phyloP scores from a whole-genome alignment of 2,888 invertebrate genomes.

The Orthosia gothica region DNA sequence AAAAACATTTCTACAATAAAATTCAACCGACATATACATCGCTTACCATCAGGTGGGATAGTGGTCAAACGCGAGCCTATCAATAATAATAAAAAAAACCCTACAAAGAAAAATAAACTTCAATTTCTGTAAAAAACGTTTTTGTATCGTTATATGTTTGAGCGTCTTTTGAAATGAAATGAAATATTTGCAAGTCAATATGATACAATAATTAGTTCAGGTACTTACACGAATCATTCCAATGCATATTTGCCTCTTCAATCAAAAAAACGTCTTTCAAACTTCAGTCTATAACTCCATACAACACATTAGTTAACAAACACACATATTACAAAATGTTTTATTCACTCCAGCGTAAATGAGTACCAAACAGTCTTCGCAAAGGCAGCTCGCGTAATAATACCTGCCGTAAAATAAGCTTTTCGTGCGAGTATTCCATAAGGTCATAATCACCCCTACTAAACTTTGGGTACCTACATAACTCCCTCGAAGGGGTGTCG shows the following conservation, averaged over 20 bases:
- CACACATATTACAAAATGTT: not conserved
- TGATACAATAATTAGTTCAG: not conserved
- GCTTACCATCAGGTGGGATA: too few species aligned
- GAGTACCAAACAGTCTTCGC: slow-evolving; percentile 6
- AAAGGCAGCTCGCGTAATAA: slow-evolving; percentile 30
- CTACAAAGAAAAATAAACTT: too few species aligned
- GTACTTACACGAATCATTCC: slow-evolving; percentile 35
- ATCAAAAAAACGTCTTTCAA: not conserved
- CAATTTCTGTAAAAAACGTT: too few species aligned
- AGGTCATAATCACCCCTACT: slow-evolving; percentile 33
- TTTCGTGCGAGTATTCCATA: slow-evolving; percentile 50
- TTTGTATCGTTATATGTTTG: not conserved
- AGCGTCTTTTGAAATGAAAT: not conserved
- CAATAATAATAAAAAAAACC: too few species aligned
- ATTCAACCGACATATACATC: too few species aligned
- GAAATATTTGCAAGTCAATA: not conserved
- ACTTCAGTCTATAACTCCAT: not conserved
- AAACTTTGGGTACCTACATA: slow-evolving; percentile 23
- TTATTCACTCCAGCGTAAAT: slow-evolving; percentile 8
- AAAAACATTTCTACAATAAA: too few species aligned
- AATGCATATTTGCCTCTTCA: slow-evolving; percentile 17
- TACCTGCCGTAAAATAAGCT: slow-evolving; percentile 31
- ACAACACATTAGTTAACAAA: not conserved
- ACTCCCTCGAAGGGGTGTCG: slow-evolving; percentile 20
- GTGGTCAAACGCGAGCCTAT: too few species aligned